Conservation (phyloP, 2,797 vertebrate species). For the Lagodon rhomboides region DNA sequence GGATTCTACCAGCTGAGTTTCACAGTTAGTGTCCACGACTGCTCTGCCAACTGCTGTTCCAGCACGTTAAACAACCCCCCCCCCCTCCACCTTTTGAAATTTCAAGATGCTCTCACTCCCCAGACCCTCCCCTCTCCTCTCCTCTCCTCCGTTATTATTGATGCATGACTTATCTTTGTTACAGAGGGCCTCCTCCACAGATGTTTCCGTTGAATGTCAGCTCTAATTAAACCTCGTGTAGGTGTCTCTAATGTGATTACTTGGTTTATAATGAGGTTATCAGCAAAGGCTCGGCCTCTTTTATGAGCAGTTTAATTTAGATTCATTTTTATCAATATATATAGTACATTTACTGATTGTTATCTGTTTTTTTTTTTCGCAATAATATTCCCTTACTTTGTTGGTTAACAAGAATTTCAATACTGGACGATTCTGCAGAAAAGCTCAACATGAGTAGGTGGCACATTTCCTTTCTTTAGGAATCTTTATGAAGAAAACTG, state of each 20-base stretch:
- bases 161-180: neutral
- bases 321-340: neutral
- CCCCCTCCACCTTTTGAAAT: neutral
- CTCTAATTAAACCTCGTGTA: neutral
- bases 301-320: neutral
- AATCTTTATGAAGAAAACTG: neutral
- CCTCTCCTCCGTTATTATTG: constrained; percentile 9
- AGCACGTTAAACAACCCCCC: neutral
- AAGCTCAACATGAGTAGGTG: neutral
- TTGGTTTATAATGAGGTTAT: neutral
- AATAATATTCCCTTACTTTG: too few species aligned
- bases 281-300: neutral
- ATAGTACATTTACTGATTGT: neutral
- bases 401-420: neutral
- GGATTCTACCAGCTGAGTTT: neutral
- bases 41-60: neutral
- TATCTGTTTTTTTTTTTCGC: too few species aligned
- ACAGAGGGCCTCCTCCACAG: constrained; percentile 4
- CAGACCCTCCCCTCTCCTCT: neutral
- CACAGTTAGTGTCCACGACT: too few species aligned
- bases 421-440: neutral
- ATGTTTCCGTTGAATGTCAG: constrained; percentile 18
- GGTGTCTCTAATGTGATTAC: neutral
- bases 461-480: neutral
- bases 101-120: neutral